Percentiles rank a stretch among this genome's conserved stretches.
These are phyloP conservation scores for Amphiprion ocellaris DNA, from an alignment of 2,113 vertebrate genomes.

Conservation along the genomic window DNA sequence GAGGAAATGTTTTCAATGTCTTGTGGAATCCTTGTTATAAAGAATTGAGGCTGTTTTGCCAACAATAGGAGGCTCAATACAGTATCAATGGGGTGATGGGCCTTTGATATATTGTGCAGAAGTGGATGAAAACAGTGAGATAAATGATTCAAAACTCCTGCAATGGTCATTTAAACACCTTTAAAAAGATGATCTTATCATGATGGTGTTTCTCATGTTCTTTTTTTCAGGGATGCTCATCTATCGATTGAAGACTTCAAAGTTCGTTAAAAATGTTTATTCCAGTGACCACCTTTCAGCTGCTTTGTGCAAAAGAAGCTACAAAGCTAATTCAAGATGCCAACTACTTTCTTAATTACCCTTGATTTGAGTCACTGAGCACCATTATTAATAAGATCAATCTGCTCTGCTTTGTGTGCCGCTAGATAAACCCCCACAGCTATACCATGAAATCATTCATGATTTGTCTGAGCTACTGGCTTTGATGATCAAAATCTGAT, in stretches of 20 bases:
- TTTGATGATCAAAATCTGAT: constrained; percentile 45
- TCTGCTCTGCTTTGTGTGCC: constrained; percentile 22
- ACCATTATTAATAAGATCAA: constrained; percentile 21
- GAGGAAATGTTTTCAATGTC: background rate
- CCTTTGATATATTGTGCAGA: too few species aligned
- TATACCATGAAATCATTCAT: constrained; percentile 46
- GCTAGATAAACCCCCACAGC: constrained; percentile 15
- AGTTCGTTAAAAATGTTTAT: too few species aligned
- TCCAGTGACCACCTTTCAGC: background rate
- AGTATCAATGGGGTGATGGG: too few species aligned
- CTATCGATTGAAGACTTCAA: too few species aligned
- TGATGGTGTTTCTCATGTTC: too few species aligned
- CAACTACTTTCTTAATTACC: constrained; percentile 14
- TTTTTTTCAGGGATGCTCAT: too few species aligned
- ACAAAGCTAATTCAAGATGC: background rate
- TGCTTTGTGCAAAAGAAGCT: background rate
- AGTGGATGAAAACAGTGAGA: too few species aligned
- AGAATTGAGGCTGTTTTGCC: too few species aligned
- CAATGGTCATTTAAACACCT: too few species aligned
- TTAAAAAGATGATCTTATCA: too few species aligned
- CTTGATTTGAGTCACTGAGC: constrained; percentile 5
- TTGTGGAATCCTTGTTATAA: background rate
- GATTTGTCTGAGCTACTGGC: constrained; percentile 32
- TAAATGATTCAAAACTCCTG: too few species aligned
- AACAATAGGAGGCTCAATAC: too few species aligned